Evolutionary conservation across 2,113 vertebrate species (phyloP), one percentile per base, ranked within the genome.

Genomic region (Hassar affinis): DNA sequence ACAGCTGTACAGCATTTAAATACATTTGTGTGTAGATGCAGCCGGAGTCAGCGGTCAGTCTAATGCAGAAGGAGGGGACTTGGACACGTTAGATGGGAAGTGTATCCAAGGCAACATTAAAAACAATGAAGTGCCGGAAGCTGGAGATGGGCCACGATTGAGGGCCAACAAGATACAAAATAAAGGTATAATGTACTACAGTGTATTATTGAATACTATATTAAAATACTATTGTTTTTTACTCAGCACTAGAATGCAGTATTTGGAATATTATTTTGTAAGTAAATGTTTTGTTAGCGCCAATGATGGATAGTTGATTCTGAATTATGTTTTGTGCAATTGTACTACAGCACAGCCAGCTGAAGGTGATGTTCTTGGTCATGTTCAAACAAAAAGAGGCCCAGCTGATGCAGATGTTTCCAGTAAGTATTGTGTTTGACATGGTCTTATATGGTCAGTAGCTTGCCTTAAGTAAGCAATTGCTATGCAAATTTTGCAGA

Each of bases 341-440:
- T 20, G 15, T 77, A 56, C 11, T 38, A 61, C 9, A 75, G 81
- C 11, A 33, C 42, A 51, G 22, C 25, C 2, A n/a, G 61, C 35
- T 20, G 51, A 57, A 56, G 59, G 49, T 42, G 82, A 84, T 14
- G 2, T 11, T 74, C 6, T 3, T 33, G 10, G 4, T 5, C n/a
- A 30, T 52, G 47, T 8, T 45, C 56, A 82, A 57, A 72, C 3
- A n/a, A 61, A 27, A 47, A 12, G 15, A 18, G 14, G 2, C 33
- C 22, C 33, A 38, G 25, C 3, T 51, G 33, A 4, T 45, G 15
- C 10, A 7, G 47, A 62, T 15, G 51, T 56, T 45, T 42, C 2
- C 15, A 20, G 82, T 84, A 57, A 68, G 61, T 68, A 69, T 76
- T n/a, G 14, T 62, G 35, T 75, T 51, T 62, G 10, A 18, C 1